Conservation (phyloP, 2,797 vertebrate species). For the Lithobates sylvaticus region DNA sequence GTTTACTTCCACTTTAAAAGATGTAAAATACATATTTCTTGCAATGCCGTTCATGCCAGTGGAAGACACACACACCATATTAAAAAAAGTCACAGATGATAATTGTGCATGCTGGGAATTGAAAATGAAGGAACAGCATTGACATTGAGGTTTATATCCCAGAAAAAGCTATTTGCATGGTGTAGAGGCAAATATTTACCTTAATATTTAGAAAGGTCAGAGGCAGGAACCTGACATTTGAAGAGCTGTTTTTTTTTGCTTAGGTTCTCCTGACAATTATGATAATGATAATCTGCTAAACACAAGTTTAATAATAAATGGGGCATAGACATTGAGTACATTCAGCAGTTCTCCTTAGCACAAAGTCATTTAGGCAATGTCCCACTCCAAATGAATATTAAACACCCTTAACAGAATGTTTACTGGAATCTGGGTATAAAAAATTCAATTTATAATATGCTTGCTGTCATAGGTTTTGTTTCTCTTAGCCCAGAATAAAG, state of each 20-base stretch:
- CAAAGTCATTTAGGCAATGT: slow-evolving; percentile 34
- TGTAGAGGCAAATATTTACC: slow-evolving; percentile 38
- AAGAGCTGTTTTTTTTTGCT: slow-evolving; percentile 27
- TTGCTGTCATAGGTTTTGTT: too few species aligned
- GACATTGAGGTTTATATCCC: slow-evolving; percentile 28
- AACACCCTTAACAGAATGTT: slow-evolving; percentile 7
- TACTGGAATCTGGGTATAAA: not conserved
- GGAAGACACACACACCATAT: too few species aligned
- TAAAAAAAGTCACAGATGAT: too few species aligned
- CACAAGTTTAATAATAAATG: slow-evolving; percentile 42
- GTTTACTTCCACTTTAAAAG: too few species aligned
- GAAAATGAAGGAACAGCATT: not conserved
- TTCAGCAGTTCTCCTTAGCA: slow-evolving; percentile 1
- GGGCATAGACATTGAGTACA: slow-evolving; percentile 15
- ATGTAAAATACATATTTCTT: too few species aligned
- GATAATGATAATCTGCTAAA: slow-evolving; percentile 37
- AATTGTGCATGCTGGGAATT: not conserved
- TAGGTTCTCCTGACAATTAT: slow-evolving; percentile 43
- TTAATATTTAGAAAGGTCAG: slow-evolving; percentile 50
- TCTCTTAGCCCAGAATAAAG: too few species aligned
- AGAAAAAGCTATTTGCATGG: slow-evolving; percentile 14
- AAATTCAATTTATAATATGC: not conserved
- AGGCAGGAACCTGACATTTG: slow-evolving; percentile 38
- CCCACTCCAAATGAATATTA: slow-evolving; percentile 9
- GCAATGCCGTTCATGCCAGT: too few species aligned